Evolutionary conservation across 1,140 invertebrate species (phyloP).

Genomic region (Bactericera cockerelli): DNA sequence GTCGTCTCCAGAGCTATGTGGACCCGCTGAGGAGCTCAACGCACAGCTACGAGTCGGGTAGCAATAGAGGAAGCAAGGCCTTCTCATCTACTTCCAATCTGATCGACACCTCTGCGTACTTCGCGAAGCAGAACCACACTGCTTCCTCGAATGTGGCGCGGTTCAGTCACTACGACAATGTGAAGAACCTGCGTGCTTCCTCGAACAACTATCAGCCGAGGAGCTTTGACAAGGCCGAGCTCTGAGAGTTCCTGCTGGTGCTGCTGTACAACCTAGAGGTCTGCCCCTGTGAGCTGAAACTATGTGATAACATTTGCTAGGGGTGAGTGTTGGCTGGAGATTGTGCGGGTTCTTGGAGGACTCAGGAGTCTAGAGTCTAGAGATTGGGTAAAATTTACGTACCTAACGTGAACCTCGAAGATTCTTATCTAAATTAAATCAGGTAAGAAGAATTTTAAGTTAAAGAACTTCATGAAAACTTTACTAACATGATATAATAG

Average conservation of each 20-base stretch:
- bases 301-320: background rate
- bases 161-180: constrained; percentile 1
- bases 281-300: background rate
- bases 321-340: background rate
- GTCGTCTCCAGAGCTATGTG: too few relatives aligned
- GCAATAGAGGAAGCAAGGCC: background rate
- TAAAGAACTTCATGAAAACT: too few relatives aligned
- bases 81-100: background rate
- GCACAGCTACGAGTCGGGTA: background rate
- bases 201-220: background rate
- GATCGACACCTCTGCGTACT: background rate
- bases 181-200: background rate
- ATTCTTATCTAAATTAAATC: too few relatives aligned
- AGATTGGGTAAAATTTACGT: too few relatives aligned
- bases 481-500: too few relatives aligned
- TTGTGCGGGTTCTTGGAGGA: background rate
- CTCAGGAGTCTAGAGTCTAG: too few relatives aligned
- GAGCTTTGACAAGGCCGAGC: background rate
- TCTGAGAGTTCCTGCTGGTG: background rate
- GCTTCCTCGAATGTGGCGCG: background rate
- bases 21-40: background rate
- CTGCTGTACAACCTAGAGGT: background rate
- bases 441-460: too few relatives aligned
- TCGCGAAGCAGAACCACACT: background rate
- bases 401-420: too few relatives aligned